phyloP scores from a whole-genome alignment of 2,113 vertebrate genomes.

The Bagarius yarrelli region DNA sequence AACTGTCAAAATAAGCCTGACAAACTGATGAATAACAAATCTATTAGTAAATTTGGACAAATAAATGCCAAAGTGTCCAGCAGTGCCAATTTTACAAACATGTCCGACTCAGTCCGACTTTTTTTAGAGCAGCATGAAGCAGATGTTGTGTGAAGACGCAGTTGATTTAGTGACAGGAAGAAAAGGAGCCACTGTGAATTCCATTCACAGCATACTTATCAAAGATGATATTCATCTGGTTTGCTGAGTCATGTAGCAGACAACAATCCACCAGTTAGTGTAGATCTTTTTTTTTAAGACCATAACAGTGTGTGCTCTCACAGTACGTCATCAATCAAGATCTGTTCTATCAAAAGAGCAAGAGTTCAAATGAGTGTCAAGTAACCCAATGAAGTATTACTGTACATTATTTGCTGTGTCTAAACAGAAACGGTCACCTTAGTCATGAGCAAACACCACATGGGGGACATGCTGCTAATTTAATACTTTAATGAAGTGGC shows the following conservation, averaged over 20 bases:
- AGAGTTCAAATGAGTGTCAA: slow-evolving; percentile 57
- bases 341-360: slow-evolving; percentile 25
- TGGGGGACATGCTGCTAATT: background rate
- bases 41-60: background rate
- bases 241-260: slow-evolving; percentile 29
- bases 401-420: background rate
- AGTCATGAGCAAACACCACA: background rate
- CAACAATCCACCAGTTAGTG: slow-evolving; percentile 15
- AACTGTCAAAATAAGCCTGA: background rate
- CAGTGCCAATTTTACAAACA: background rate
- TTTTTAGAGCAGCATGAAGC: background rate
- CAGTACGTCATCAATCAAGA: slow-evolving; percentile 12
- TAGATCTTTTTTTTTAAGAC: slow-evolving; percentile 11
- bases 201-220: slow-evolving; percentile 5
- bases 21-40: background rate
- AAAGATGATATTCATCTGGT: slow-evolving; percentile 23
- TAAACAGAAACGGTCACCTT: background rate
- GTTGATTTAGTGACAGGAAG: background rate
- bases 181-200: slow-evolving; percentile 6
- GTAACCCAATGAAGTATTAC: slow-evolving; percentile 1
- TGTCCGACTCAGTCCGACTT: background rate
- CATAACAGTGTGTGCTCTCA: slow-evolving; percentile 16
- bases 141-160: slow-evolving; percentile 8
- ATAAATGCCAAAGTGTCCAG: background rate
- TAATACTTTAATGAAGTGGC: slow-evolving; percentile 33